phyloP scores from a whole-genome alignment of 1,140 invertebrate genomes.

The Drosophila repletoides region DNA sequence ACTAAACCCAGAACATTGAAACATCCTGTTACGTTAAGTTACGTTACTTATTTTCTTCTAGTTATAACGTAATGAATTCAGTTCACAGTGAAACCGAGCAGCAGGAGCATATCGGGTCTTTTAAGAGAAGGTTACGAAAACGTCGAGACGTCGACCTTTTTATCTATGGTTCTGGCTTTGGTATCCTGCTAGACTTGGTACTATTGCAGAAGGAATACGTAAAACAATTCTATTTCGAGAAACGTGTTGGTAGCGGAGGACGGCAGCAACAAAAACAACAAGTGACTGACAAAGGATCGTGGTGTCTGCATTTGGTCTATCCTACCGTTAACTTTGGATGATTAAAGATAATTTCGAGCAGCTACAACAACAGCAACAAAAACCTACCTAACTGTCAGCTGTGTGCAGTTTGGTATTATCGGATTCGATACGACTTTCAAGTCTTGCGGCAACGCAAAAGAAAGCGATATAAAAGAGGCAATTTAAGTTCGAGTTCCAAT shows the following conservation, averaged over 20 bases:
- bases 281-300: background rate
- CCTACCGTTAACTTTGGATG: constrained; percentile 47
- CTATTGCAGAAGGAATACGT: constrained; percentile 70
- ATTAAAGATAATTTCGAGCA: constrained; percentile 30
- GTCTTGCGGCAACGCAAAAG: constrained; percentile 20
- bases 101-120: constrained; percentile 52
- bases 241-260: constrained; percentile 71
- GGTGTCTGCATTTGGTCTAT: constrained; percentile 1
- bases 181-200: constrained; percentile 23
- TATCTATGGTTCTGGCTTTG: background rate
- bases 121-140: constrained; percentile 56
- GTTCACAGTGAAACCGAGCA: constrained; percentile 52
- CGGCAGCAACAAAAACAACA: background rate
- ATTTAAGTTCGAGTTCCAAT: background rate
- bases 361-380: too few species aligned
- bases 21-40: too few species aligned
- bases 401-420: too few species aligned
- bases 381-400: too few species aligned
- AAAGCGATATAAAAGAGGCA: constrained; percentile 22
- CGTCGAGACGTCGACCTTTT: constrained; percentile 13
- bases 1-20: too few species aligned
- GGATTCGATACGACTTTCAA: background rate
- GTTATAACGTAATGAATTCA: constrained; percentile 71
- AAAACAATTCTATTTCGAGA: constrained; percentile 72
- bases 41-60: constrained; percentile 13